A percentile compares a stretch with the other conserved stretches of the same genome.
Conservation (phyloP, 2,797 vertebrate species). For the Poeciliopsis turneri region DNA sequence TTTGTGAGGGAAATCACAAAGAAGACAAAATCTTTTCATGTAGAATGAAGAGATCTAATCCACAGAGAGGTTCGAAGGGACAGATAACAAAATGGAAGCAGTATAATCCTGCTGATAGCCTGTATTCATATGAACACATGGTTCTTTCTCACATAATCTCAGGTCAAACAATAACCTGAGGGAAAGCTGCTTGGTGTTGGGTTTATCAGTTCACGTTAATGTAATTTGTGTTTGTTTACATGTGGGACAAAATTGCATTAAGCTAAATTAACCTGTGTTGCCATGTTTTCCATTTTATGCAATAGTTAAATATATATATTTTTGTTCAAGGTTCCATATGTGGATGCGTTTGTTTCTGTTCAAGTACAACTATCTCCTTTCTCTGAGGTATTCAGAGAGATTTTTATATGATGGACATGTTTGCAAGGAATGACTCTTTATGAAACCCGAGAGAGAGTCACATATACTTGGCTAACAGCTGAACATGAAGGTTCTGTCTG, state of each 20-base stretch:
- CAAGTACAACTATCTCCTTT: neutral
- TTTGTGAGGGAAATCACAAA: neutral
- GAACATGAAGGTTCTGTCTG: conserved; percentile 34
- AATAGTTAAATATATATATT: neutral
- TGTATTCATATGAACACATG: neutral
- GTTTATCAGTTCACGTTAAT: neutral
- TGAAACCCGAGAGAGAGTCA: neutral
- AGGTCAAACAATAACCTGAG: conserved; percentile 4
- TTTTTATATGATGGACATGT: neutral
- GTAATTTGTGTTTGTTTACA: neutral
- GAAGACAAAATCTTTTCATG: neutral
- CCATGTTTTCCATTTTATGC: neutral
- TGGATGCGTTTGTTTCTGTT: neutral
- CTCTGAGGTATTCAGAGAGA: neutral
- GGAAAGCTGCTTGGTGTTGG: neutral
- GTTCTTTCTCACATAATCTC: conserved; percentile 9
- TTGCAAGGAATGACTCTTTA: neutral
- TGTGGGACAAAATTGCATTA: neutral
- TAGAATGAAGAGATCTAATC: neutral
- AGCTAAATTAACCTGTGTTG: neutral
- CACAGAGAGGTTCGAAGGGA: neutral
- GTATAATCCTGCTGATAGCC: neutral
- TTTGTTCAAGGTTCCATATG: neutral
- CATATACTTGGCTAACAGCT: neutral
- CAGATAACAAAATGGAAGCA: neutral